Evolutionary conservation across 2,113 vertebrate genomes (phyloP), one percentile per base, ranked within the genome.

Genomic region (Benitochromis conjunctus): DNA sequence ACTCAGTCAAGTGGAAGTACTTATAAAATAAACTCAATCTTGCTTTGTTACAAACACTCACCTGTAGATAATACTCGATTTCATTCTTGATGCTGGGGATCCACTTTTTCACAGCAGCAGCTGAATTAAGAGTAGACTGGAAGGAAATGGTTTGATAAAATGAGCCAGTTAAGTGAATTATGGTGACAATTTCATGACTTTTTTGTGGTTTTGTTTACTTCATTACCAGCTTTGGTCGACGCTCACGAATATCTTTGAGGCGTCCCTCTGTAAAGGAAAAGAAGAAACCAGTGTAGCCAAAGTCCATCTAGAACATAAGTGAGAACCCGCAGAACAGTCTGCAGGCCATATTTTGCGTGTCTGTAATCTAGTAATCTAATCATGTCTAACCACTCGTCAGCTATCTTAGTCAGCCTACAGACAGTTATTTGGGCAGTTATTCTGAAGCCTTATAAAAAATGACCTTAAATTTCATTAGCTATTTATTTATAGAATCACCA

Each of bases 1-100:
- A 46, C 0, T 12, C 3, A 13, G 13, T 34, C 7, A 46, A 18
- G 4, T 36, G 5, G 16, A 26, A 43, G 56, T 5, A 21, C 7
- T 19, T 29, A 26, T 9, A 29, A 41, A 51, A 11, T 7, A 4
- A 66, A 9, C 3, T 31, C 5, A 34, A 16, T 51, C 7, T 2
- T n/a, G 2, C 58, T 12, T 1, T 26, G 85, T 55, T 18, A 8
- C 6, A 34, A 9, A 48, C 5, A 18, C 64, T 34, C 85, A 97
- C 96, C 95, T 97, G 96, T 48, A 97, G 81, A 60, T 94, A 97
- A 87, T 96, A 97, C 79, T 97, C 96, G 0, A 97, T 96, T 54
- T 97, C 96, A 26, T 87, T 95, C 89, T 96, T 97, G 90, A 97
- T 97, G 92, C 95, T 95, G 38, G 96, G 96, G 24, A 97, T 96